phyloP scores from a whole-genome alignment of 1,140 invertebrate genomes.

The Calephelis nemesis region DNA sequence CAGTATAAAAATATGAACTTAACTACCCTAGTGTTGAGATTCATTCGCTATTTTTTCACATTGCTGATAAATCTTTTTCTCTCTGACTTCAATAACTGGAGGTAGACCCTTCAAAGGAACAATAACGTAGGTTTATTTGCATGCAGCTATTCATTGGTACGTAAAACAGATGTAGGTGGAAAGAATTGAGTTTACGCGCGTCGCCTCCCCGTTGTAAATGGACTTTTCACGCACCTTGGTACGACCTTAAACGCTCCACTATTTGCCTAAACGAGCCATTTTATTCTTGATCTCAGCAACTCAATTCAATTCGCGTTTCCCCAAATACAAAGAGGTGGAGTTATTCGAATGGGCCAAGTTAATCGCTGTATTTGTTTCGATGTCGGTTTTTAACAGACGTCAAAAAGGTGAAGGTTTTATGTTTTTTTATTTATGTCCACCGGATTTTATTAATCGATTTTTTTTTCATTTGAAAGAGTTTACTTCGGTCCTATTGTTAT shows the following conservation, averaged over 20 bases:
- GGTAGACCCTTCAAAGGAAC: conserved; percentile 42
- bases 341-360: conserved; percentile 19
- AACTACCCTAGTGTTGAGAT: background rate
- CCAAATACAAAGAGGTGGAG: conserved; percentile 33
- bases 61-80: conserved; percentile 15
- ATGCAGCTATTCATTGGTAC: conserved; percentile 61
- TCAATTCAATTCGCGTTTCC: conserved; percentile 38
- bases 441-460: too few species aligned
- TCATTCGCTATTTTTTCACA: conserved; percentile 1
- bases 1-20: background rate
- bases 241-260: conserved; percentile 44
- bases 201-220: conserved; percentile 41
- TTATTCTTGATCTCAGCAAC: conserved; percentile 39
- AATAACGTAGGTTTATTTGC: conserved; percentile 59
- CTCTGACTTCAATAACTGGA: conserved; percentile 20
- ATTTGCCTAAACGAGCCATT: conserved; percentile 54
- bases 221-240: conserved; percentile 43
- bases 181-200: conserved; percentile 47
- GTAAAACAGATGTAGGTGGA: conserved; percentile 61
- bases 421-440: too few species aligned
- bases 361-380: conserved; percentile 14
- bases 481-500: too few species aligned
- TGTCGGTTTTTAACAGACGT: too few species aligned
- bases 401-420: too few species aligned
- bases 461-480: too few species aligned